These are phyloP conservation scores for Parus major DNA, from an alignment of 2,113 vertebrate genomes.

Conservation along the genomic window DNA sequence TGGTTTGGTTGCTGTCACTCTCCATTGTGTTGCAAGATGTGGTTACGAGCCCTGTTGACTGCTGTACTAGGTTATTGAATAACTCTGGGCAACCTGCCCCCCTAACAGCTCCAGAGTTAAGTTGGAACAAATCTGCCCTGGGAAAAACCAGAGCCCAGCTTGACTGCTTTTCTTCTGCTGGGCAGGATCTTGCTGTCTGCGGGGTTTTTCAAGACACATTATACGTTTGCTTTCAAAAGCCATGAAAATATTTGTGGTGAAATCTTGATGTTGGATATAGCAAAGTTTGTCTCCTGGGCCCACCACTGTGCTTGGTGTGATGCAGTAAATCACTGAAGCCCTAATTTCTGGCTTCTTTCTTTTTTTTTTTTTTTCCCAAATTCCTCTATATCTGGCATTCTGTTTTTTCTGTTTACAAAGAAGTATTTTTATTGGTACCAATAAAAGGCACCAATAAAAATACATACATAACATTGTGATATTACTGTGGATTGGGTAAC, in stretches of 20 bases:
- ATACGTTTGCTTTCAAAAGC: conserved; percentile 54
- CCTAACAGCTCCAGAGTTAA: conserved; percentile 15
- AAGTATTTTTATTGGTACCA: background rate
- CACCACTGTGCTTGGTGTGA: background rate
- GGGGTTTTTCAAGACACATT: conserved; percentile 42
- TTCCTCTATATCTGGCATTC: background rate
- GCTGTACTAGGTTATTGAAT: background rate
- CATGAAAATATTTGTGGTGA: conserved; percentile 45
- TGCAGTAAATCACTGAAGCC: background rate
- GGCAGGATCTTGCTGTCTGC: conserved; percentile 62
- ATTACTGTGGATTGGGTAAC: background rate
- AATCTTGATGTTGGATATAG: conserved; percentile 7
- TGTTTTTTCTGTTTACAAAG: background rate
- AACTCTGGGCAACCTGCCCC: conserved; percentile 54
- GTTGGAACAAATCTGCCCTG: conserved; percentile 43
- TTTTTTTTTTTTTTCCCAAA: background rate
- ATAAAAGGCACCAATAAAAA: background rate
- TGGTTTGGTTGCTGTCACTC: background rate
- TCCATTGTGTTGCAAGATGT: background rate
- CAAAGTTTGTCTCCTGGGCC: background rate
- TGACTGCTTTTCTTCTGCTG: conserved; percentile 61
- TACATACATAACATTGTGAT: background rate
- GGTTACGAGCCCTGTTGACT: background rate
- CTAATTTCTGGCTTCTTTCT: background rate
- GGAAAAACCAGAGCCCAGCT: conserved; percentile 64